phyloP scores from a whole-genome alignment of 1,140 invertebrate species.

The Pseudomyrmex concolor region DNA sequence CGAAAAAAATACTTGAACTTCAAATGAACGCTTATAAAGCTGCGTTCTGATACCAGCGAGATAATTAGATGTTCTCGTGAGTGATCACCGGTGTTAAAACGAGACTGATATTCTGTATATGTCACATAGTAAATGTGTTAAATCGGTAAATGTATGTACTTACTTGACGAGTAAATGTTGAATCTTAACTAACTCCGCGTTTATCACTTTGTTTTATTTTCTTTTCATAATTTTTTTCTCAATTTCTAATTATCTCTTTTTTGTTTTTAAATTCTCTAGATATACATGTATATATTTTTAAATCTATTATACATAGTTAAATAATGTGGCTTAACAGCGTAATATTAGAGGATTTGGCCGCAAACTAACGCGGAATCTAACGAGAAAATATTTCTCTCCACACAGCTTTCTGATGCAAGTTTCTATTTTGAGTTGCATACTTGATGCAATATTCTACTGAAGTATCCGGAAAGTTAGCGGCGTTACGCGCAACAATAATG shows the following conservation, averaged over 20 bases:
- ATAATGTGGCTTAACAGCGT: not conserved
- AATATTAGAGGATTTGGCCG: not conserved
- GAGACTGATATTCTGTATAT: not conserved
- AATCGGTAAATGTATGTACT: no score
- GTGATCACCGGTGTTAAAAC: constrained; percentile 34
- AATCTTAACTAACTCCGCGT: not conserved
- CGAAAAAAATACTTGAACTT: constrained; percentile 8
- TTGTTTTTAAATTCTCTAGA: not conserved
- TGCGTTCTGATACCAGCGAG: not conserved
- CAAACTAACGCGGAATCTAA: not conserved
- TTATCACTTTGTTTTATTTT: not conserved
- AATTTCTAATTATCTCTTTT: no score
- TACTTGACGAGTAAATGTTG: no score
- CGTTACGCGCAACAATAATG: constrained; percentile 34
- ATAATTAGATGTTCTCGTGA: constrained; percentile 29
- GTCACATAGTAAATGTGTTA: no score
- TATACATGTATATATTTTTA: not conserved
- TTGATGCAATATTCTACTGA: constrained; percentile 24
- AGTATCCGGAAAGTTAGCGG: constrained; percentile 33
- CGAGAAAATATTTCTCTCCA: constrained; percentile 13
- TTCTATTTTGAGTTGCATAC: constrained; percentile 40
- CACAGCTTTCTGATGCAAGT: constrained; percentile 21
- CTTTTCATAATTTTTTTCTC: no score
- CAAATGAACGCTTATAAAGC: not conserved
- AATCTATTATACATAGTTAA: not conserved